These are phyloP conservation scores for Chaenodraco wilsoni DNA, from an alignment of 2,797 vertebrate species.

Conservation along the genomic window DNA sequence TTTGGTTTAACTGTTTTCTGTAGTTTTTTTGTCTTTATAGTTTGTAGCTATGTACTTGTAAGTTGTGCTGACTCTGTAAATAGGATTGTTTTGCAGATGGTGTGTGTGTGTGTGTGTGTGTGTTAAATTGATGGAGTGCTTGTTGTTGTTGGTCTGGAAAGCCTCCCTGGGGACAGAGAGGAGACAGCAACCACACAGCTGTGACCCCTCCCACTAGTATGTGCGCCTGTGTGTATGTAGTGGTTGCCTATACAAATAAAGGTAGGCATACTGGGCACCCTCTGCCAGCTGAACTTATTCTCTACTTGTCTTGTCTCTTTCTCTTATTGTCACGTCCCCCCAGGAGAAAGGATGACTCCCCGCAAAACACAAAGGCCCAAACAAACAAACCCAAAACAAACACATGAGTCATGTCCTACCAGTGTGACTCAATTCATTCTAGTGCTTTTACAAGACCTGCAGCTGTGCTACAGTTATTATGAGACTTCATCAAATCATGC, in stretches of 20 bases:
- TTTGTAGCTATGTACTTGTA: slow-evolving; percentile 17
- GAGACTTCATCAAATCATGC: slow-evolving; percentile 20
- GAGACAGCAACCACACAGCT: slow-evolving; percentile 68
- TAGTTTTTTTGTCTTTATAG: neutral
- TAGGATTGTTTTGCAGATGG: slow-evolving; percentile 36
- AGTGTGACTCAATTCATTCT: slow-evolving; percentile 40
- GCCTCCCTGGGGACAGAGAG: slow-evolving; percentile 59
- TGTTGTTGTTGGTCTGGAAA: slow-evolving; percentile 74
- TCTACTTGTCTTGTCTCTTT: neutral
- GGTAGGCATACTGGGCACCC: slow-evolving; percentile 43
- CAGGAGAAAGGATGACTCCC: slow-evolving; percentile 1
- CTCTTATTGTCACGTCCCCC: slow-evolving; percentile 5
- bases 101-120: slow-evolving; percentile 9
- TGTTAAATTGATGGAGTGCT: slow-evolving; percentile 64
- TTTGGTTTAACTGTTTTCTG: neutral
- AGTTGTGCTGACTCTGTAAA: slow-evolving; percentile 49
- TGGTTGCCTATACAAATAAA: slow-evolving; percentile 50
- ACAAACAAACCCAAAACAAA: slow-evolving; percentile 23
- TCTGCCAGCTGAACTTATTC: slow-evolving; percentile 47
- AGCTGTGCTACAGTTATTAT: slow-evolving; percentile 37
- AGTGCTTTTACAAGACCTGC: slow-evolving; percentile 17
- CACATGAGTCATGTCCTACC: slow-evolving; percentile 34
- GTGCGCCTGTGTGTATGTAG: slow-evolving; percentile 4
- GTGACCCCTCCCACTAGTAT: slow-evolving; percentile 65
- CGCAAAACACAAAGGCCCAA: slow-evolving; percentile 17